A percentile compares a stretch with the other conserved stretches of the same genome.
Evolutionary conservation across 1,140 invertebrate species (phyloP).

Genomic region (Pollicipes pollicipes): DNA sequence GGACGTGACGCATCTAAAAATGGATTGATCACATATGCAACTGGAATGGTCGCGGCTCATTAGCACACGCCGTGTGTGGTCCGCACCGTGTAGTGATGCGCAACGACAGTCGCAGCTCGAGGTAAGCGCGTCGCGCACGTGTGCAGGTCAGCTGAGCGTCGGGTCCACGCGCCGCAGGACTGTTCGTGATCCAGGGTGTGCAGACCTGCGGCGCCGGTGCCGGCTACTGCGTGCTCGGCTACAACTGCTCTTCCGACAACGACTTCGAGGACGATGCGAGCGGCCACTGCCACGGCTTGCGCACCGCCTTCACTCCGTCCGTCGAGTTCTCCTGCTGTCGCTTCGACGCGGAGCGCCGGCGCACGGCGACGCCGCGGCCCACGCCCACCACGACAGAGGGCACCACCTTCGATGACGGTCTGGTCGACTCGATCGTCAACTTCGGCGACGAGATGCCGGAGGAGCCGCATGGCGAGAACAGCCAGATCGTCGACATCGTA

Average conservation of each 20-base stretch:
- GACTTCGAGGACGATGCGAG: slow-evolving; percentile 27
- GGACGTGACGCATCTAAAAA: no score
- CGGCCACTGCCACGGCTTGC: slow-evolving; percentile 29
- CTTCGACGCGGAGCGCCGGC: slow-evolving; percentile 3
- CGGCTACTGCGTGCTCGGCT: slow-evolving; percentile 30
- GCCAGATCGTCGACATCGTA: slow-evolving; percentile 15
- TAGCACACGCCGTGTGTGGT: no score
- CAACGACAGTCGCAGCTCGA: background rate
- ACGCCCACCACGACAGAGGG: slow-evolving; percentile 6
- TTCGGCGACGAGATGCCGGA: background rate
- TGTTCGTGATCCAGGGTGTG: slow-evolving; percentile 32
- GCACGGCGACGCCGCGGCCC: slow-evolving; percentile 10
- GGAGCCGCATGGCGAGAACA: background rate
- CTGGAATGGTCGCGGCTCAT: no score
- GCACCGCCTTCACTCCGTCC: slow-evolving; percentile 28
- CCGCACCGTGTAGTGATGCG: background rate
- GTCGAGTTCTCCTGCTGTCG: slow-evolving; percentile 28
- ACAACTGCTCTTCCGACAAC: slow-evolving; percentile 26
- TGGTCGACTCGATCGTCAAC: background rate
- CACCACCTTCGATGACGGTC: background rate
- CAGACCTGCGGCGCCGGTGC: slow-evolving; percentile 25
- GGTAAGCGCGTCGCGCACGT: background rate
- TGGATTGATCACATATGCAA: no score
- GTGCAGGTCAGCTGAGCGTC: no score
- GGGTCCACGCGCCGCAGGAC: no score